A percentile compares a stretch with the other conserved stretches of the same genome.
These are phyloP conservation scores for Penelope pileata DNA, from an alignment of 2,113 vertebrate genomes.

Conservation along the genomic window DNA sequence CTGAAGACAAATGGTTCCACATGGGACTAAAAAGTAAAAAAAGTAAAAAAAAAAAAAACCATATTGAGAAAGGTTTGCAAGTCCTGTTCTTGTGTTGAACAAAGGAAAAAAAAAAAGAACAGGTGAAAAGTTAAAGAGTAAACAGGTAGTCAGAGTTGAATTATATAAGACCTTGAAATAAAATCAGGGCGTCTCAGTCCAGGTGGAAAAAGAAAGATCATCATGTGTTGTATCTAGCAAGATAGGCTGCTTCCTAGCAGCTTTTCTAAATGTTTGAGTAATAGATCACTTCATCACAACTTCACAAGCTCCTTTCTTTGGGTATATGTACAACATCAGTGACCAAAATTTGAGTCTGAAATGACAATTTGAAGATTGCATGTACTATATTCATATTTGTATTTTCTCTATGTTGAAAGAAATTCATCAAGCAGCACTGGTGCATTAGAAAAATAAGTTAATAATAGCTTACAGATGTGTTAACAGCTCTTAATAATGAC, in stretches of 20 bases:
- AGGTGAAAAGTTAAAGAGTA: not conserved
- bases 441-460: slow-evolving; percentile 39
- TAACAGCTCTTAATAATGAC: slow-evolving; percentile 38
- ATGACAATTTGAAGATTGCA: not conserved
- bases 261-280: not conserved
- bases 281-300: not conserved
- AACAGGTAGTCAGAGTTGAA: not conserved
- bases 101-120: not conserved
- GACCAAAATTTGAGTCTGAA: not conserved
- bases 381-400: not conserved
- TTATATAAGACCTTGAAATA: not conserved
- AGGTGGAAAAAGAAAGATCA: not conserved
- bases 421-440: not conserved
- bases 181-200: not conserved
- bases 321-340: not conserved
- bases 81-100: not conserved
- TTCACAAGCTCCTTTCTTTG: not conserved
- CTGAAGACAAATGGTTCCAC: not conserved
- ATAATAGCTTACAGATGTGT: slow-evolving; percentile 57
- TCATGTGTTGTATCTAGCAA: not conserved
- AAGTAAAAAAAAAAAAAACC: not conserved
- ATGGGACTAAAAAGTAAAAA: not conserved
- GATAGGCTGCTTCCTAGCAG: not conserved
- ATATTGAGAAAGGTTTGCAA: not conserved
- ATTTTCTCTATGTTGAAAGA: not conserved